Base-by-base conservation (phyloP, 2,113 vertebrate genomes). In the Tursiops truncatus region DNA sequence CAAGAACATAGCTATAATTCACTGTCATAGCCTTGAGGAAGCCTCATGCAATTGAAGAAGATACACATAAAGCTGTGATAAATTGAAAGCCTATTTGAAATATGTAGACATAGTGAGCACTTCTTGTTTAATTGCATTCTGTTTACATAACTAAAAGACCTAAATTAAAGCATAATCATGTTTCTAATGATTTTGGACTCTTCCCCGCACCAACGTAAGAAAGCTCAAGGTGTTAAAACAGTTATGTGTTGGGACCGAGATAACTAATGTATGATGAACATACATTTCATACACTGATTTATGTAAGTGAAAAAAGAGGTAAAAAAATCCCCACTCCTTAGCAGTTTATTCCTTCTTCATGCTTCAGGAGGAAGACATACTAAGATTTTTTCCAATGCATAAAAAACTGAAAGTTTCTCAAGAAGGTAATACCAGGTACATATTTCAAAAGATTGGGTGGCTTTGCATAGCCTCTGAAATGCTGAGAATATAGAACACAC, bases 101-200 rank as follows among this genome's bases (percentile, higher is more conserved):
- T 97, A 96, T 83, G 89, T 60, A 97, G 96, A 96, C 94, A 87
- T 31, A 84, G 83, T 0, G 60, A 97, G 20, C 70, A 96, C 79
- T 96, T 96, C 87, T 62, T 96, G 33, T 93, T 97, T 97, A 98
- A 98, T 91, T 97, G 96, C 80, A 95, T 98, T 95, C 87, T 90
- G 92, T 94, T 97, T 98, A 95, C 73, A 96, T 97, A 97, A 96
- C 95, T 92, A 94, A 98, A 97, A 96, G 86, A 91, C 86, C 87
- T 94, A 98, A 96, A 98, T 97, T 96, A 96, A 97, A 98, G 65
- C 60, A 88, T 94, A 97, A 97, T 96, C 96, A 87, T 96, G 71
- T 88, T 97, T 94, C 80, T 95, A 97, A 97, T 94, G 92, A 91
- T 74, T 94, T 36, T 85, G 41, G 21, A 53, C 87, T 56, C 38